Base-by-base conservation (phyloP, 2,113 vertebrate species). In the Mustela nigripes region DNA sequence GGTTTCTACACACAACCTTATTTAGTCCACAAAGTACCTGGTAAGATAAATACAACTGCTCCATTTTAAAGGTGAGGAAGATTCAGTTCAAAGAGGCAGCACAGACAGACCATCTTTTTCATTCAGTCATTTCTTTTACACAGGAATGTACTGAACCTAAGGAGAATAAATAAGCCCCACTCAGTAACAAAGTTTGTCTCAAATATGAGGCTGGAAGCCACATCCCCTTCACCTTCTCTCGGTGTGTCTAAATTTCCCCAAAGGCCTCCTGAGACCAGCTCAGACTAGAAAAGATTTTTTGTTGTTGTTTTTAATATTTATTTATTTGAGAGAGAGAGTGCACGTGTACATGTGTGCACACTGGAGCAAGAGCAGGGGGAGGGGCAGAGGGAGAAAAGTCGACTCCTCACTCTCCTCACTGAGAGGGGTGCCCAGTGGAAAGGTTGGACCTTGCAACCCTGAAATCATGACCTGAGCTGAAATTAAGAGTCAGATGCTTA, bases 181-280 rank as follows among this genome's bases (percentile, higher is more conserved):
- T 31, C 10, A 16, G 8, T 73, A 71, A n/a, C 15, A 73, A 15
- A 81, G 16, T 63, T 80, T 65, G 8, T 58, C 80, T 92, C 45
- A 28, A 60, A 53, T 9, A n/a, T 63, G 48, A 60, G 24, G 12
- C n/a, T n/a, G 24, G 67, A 86, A 28, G 11, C 18, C 62, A 79
- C 33, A 7, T 81, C n/a, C 36, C 86, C 63, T 76, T 65, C 16
- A 36, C 0, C 26, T 53, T 76, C 63, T 28, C 65, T 36, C 33
- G 5, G 10, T 74, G 12, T 36, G 92, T 97, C 89, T 90, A 60
- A 94, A 90, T 63, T 73, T 73, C 89, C 91, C 26, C 80, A 92
- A 82, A 86, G 79, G 36, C 12, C 50, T 86, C 92, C 71, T 62
- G 16, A 94, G 24, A 95, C 5, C 33, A 60, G 84, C 48, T 69